Evolutionary conservation across 53 echinoderm and acorn worm species (phyloP), one percentile per base, ranked within the genome.

Genomic region (Holothuria leucospilota): DNA sequence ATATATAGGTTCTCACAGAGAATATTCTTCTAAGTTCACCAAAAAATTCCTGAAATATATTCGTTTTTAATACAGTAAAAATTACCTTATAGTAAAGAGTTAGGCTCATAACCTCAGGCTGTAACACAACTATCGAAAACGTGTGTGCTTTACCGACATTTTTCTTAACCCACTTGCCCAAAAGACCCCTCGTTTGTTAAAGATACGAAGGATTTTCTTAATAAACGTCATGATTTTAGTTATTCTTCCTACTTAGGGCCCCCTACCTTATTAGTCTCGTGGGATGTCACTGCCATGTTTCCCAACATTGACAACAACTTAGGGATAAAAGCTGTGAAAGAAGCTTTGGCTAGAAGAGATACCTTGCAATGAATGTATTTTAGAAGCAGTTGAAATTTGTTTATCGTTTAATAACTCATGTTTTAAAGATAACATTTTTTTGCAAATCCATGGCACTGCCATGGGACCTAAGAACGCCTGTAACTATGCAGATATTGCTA

Each of bases 271-370:
- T 51, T 78, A 4, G 78, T 78, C 29, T 78, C 78, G 7, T 78
- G 78, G 78, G 78, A 78, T 23, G 56, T 78, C 24, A 23, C n/a
- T 4, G 78, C 78, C 8, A 78, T 78, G 56, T 78, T 78, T n/a
- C 56, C 78, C 4, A 78, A 78, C 24, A 52, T 78, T 51, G 78
- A 78, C 78, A 46, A 52, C 78, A 78, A 51, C 29, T 51, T 78
- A 15, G 78, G 56, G 15, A 49, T 78, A 34, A 34, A 34, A 34
- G 34, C 34, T 34, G 34, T 34, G 34, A 34, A 34, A 34, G 34
- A 34, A 34, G 34, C 34, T 34, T 34, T 34, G 34, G 34, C 34
- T 34, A 34, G 1, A 3, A 34, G 34, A 34, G 34, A 34, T 51
- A 9, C 53, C 51, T 21, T 20, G 20, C 5, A 51, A 15, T 6